These are phyloP conservation scores for Daubentonia madagascariensis DNA, from an alignment of 2,113 vertebrate species.

Conservation along the genomic window DNA sequence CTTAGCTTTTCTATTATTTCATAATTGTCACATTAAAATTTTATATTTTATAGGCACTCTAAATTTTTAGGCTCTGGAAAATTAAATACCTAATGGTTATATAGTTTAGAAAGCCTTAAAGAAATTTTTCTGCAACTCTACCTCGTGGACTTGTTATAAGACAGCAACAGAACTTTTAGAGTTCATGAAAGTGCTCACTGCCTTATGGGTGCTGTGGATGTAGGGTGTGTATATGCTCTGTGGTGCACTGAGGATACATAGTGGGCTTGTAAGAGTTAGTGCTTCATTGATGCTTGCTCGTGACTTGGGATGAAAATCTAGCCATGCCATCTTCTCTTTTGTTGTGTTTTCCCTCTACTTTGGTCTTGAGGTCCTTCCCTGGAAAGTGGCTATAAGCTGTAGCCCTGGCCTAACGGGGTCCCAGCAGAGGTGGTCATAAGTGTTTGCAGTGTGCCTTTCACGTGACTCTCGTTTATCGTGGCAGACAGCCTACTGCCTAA, in stretches of 20 bases:
- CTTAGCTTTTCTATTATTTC: not conserved
- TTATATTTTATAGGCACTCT: not conserved
- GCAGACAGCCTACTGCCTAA: not conserved
- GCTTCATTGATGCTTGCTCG: not conserved
- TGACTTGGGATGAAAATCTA: not conserved
- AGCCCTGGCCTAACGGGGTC: no score
- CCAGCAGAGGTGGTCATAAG: not conserved
- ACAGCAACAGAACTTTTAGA: accelerated
- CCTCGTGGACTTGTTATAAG: not conserved
- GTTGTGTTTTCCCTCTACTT: not conserved
- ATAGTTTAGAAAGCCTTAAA: not conserved
- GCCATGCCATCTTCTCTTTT: not conserved
- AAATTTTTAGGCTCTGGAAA: not conserved
- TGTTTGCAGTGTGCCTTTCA: not conserved
- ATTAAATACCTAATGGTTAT: not conserved
- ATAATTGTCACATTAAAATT: not conserved
- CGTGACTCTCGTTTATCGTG: not conserved
- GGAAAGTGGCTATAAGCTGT: not conserved
- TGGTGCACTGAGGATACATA: accelerated
- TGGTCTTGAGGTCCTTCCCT: not conserved
- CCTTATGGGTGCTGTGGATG: accelerated
- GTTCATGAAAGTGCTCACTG: accelerated
- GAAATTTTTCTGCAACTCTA: not conserved
- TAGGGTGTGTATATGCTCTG: accelerated
- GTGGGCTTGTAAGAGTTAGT: accelerated